Evolutionary conservation across 2,113 vertebrate genomes (phyloP).

Genomic region (Euleptes europaea): DNA sequence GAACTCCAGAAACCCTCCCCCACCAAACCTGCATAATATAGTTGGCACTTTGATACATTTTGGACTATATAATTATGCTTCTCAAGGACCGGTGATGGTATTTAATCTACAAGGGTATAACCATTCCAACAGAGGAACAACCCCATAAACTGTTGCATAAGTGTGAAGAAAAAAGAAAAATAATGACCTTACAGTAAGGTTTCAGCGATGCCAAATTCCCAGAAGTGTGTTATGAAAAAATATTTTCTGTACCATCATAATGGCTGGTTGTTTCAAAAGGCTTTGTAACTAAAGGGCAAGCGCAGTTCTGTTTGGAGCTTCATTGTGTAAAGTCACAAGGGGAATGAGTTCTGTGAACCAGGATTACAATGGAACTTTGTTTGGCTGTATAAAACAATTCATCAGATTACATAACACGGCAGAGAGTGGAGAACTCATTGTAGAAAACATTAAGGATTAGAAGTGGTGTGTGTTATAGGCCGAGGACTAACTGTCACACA

Average conservation of each 20-base stretch:
- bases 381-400: not conserved
- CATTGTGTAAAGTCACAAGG: constrained; percentile 27
- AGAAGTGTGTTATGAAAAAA: not conserved
- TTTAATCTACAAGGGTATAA: not conserved
- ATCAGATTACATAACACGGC: not conserved
- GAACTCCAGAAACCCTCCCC: not conserved
- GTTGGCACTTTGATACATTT: not conserved
- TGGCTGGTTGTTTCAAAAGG: not conserved
- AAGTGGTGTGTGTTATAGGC: not conserved
- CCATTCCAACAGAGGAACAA: not conserved
- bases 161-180: not conserved
- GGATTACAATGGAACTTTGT: constrained; percentile 47
- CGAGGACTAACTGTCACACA: not conserved
- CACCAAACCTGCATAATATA: not conserved
- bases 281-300: not conserved
- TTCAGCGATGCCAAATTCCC: not conserved
- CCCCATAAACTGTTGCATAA: not conserved
- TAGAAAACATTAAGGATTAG: not conserved
- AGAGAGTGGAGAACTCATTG: not conserved
- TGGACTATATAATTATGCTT: not conserved
- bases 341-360: not conserved
- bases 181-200: not conserved
- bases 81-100: not conserved
- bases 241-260: not conserved
- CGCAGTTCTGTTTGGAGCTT: not conserved